Evolutionary conservation across 2,113 vertebrate species (phyloP).

Genomic region (Neolamprologus caudopunctatus): DNA sequence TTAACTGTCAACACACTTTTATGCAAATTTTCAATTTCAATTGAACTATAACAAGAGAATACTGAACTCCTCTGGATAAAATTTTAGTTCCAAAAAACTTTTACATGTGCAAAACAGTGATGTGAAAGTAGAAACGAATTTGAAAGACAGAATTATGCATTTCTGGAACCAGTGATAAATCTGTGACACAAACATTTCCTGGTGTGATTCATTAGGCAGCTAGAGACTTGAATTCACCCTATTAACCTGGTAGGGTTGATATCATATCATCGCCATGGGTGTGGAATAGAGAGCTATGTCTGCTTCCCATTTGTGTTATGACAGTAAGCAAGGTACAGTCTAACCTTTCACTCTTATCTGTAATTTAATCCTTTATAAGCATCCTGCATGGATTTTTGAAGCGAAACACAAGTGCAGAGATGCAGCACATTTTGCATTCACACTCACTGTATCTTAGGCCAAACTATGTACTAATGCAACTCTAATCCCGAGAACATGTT

Average conservation of each 20-base stretch:
- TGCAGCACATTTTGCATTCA: not conserved
- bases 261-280: not conserved
- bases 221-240: not conserved
- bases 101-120: not conserved
- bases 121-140: not conserved
- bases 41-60: not conserved
- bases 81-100: not conserved
- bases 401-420: not conserved
- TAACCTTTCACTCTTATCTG: not conserved
- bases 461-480: not conserved
- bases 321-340: not conserved
- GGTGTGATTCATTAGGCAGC: not conserved
- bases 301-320: not conserved
- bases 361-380: not conserved
- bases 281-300: not conserved
- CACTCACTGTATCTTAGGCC: not conserved
- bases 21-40: not conserved
- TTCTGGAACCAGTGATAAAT: not conserved
- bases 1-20: not conserved
- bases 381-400: not conserved
- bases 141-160: not conserved
- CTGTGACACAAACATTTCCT: not conserved
- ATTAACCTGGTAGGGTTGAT: not conserved
- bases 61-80: not conserved
- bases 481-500: constrained; percentile 35